These are phyloP conservation scores for Phasia obesa DNA, from an alignment of 2,888 invertebrate species.

Conservation along the genomic window DNA sequence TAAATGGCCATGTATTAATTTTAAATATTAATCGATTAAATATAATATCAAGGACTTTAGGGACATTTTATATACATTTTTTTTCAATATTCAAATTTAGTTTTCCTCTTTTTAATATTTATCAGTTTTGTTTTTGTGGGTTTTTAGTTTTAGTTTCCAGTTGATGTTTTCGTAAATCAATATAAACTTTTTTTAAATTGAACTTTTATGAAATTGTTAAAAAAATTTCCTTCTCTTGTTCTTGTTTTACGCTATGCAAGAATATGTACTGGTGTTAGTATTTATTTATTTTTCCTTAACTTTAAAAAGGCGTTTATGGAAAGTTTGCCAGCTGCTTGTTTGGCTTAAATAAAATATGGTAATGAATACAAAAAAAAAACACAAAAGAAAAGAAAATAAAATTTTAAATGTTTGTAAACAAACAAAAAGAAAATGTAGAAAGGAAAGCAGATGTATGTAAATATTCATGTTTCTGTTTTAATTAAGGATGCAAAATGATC, in stretches of 20 bases:
- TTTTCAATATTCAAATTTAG: too few species aligned
- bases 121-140: conserved; percentile 10
- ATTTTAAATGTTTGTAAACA: background rate
- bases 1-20: background rate
- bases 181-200: too few species aligned
- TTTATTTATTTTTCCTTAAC: conserved; percentile 26
- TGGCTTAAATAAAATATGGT: conserved; percentile 5
- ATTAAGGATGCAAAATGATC: too few species aligned
- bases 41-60: conserved; percentile 1
- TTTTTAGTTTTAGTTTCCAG: background rate
- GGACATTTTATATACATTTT: conserved; percentile 10
- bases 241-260: too few species aligned
- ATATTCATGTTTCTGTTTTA: too few species aligned
- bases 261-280: background rate
- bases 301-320: conserved; percentile 23
- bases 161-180: conserved; percentile 46
- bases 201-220: too few species aligned
- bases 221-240: too few species aligned
- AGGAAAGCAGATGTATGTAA: too few species aligned
- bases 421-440: too few species aligned
- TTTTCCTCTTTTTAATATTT: background rate
- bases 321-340: conserved; percentile 44
- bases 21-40: conserved; percentile 8
- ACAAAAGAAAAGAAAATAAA: background rate
- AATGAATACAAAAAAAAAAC: background rate